phyloP scores from a whole-genome alignment of 2,888 invertebrate species.

The Drosophila stalkeri region DNA sequence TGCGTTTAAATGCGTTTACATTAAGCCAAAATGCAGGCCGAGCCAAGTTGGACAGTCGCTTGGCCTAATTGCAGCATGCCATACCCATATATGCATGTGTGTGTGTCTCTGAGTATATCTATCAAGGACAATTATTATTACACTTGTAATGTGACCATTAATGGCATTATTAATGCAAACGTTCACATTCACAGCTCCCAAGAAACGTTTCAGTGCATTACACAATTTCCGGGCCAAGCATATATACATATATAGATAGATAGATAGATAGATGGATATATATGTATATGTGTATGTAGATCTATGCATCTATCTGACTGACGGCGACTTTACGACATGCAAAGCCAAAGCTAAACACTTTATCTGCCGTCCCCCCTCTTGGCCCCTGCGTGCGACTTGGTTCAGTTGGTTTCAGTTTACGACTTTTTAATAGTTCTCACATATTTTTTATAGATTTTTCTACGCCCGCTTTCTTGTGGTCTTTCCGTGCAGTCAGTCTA shows the following conservation, averaged over 20 bases:
- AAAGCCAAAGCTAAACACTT: slow-evolving; percentile 73
- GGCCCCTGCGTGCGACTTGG: slow-evolving; percentile 11
- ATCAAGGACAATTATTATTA: slow-evolving; percentile 81
- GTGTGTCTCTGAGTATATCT: slow-evolving; percentile 35
- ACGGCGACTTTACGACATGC: slow-evolving; percentile 78
- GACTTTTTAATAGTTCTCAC: slow-evolving; percentile 84
- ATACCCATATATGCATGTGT: slow-evolving; percentile 5
- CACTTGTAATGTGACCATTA: slow-evolving; percentile 74
- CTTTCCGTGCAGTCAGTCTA: slow-evolving; percentile 15
- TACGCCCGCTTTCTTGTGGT: slow-evolving; percentile 60
- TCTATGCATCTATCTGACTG: slow-evolving; percentile 46
- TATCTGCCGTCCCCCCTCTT: slow-evolving; percentile 26
- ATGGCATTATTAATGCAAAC: slow-evolving; percentile 74
- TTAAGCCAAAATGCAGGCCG: slow-evolving; percentile 72
- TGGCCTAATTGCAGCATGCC: slow-evolving; percentile 65
- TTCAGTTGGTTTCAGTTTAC: slow-evolving; percentile 71
- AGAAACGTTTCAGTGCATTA: slow-evolving; percentile 49
- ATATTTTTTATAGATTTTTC: slow-evolving; percentile 77
- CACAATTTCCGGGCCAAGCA: slow-evolving; percentile 63
- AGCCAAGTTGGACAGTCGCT: slow-evolving; percentile 46
- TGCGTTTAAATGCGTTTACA: slow-evolving; percentile 80
- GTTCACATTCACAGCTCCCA: slow-evolving; percentile 35
- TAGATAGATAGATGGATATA: slow-evolving; percentile 29
- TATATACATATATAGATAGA: background rate
- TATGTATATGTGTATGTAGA: slow-evolving; percentile 14